Conservation (phyloP, 2,888 invertebrate species). For the Chloroclystis v-ata region DNA sequence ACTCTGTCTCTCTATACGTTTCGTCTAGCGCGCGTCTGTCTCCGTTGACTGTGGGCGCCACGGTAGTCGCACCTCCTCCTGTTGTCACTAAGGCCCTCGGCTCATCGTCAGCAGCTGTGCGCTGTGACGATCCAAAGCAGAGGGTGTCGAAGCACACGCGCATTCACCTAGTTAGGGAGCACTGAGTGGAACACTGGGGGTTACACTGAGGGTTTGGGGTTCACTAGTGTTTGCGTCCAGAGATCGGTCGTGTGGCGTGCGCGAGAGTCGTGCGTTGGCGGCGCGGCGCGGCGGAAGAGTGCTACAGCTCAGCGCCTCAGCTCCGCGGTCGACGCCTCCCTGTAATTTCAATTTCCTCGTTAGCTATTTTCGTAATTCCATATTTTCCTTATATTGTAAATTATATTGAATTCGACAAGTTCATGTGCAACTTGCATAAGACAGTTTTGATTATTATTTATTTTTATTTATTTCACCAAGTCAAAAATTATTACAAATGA, state of each 20-base stretch:
- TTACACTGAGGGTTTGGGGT: conserved; percentile 53
- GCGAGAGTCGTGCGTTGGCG: no score
- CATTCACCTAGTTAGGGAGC: conserved; percentile 85
- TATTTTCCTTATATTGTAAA: neutral
- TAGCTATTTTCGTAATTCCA: conserved; percentile 16
- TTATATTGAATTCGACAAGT: no score
- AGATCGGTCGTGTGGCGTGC: conserved; percentile 68
- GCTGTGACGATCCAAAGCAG: conserved; percentile 93
- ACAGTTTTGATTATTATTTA: no score
- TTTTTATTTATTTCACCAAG: no score
- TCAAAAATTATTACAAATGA: no score
- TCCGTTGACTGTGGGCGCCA: conserved; percentile 73
- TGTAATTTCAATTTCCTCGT: conserved; percentile 43
- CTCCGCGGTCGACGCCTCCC: conserved; percentile 72
- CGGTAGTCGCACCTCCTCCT: conserved; percentile 72
- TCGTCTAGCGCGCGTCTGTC: conserved; percentile 72
- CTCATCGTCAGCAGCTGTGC: conserved; percentile 87
- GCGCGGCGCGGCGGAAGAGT: conserved; percentile 63
- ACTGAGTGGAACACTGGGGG: conserved; percentile 66
- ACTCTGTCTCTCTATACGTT: conserved; percentile 67
- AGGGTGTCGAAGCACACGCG: conserved; percentile 93
- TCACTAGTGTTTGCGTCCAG: conserved; percentile 42
- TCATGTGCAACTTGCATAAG: no score
- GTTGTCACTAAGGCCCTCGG: conserved; percentile 74
- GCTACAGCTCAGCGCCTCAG: conserved; percentile 56